Evolutionary conservation across 1,140 invertebrate species (phyloP).

Genomic region (Drosophila miranda): DNA sequence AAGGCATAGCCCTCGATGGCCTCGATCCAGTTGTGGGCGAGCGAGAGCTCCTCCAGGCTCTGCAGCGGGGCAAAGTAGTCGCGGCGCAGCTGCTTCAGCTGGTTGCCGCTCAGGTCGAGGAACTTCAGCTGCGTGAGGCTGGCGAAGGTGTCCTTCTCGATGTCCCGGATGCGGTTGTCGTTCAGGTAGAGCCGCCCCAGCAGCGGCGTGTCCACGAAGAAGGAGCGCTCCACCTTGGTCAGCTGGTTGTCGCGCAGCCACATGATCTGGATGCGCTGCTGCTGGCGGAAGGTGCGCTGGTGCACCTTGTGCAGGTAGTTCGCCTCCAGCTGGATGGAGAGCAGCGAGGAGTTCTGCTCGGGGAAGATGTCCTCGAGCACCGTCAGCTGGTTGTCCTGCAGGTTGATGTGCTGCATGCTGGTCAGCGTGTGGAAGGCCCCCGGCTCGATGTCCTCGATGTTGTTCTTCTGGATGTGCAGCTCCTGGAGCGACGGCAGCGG

Average conservation of each 20-base stretch:
- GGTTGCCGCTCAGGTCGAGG: conserved; percentile 91
- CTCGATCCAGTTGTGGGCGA: conserved; percentile 86
- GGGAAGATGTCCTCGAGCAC: conserved; percentile 92
- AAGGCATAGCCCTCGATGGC: conserved; percentile 86
- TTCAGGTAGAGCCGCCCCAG: conserved; percentile 91
- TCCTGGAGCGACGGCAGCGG: conserved; percentile 91
- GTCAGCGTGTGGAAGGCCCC: conserved; percentile 91
- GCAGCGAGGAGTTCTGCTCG: conserved; percentile 87
- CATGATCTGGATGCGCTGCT: conserved; percentile 92
- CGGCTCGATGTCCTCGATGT: conserved; percentile 90
- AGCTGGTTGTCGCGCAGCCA: conserved; percentile 93
- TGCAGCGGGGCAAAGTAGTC: conserved; percentile 86
- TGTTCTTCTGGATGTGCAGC: conserved; percentile 93
- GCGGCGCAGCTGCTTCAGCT: conserved; percentile 86
- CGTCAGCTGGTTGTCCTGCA: conserved; percentile 91
- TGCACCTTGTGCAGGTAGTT: conserved; percentile 91
- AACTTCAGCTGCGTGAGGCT: conserved; percentile 89
- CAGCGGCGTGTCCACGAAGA: conserved; percentile 89
- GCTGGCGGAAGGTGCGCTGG: conserved; percentile 89
- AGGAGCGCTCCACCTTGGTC: conserved; percentile 86
- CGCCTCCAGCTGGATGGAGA: conserved; percentile 92
- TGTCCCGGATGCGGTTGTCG: conserved; percentile 90
- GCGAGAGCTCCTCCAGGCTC: conserved; percentile 87
- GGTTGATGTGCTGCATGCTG: conserved; percentile 93
- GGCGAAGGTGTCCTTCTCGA: conserved; percentile 91